Base-by-base conservation (phyloP, 35 echinoderm and acorn worm species). In the Amphiura filiformis region DNA sequence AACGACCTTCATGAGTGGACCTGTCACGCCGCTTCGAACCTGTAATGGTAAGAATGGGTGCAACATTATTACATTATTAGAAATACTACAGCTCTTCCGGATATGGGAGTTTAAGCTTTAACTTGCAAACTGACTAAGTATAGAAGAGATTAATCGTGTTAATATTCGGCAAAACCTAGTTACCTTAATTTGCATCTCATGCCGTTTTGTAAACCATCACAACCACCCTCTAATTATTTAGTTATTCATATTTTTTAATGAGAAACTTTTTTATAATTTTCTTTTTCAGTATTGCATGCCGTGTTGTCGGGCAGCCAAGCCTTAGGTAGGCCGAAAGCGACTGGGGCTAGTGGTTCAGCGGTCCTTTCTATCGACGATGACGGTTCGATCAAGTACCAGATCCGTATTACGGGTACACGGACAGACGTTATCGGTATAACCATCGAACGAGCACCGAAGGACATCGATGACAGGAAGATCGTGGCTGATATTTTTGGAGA, bases 21-120 rank as follows among this genome's bases (percentile, higher is more conserved):
- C 49, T 35, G 38, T 99, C 37, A 99, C 92, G 49, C 96, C 96
- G 35, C 57, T 92, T 0, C 15, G n/a, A 34, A 92, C 96, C 2
- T 99, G 96, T 79, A 94, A 92, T 77, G 91, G 96, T 99, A 90
- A 99, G 96, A 88, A n/a, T n/a, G n/a, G n/a, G n/a, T n/a, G n/a
- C n/a, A n/a, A n/a, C n/a, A n/a, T n/a, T n/a, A n/a, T n/a, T n/a
- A n/a, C n/a, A n/a, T n/a, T n/a, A n/a, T n/a, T n/a, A n/a, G n/a
- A n/a, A n/a, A n/a, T n/a, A n/a, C n/a, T n/a, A n/a, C n/a, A n/a
- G n/a, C n/a, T n/a, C n/a, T n/a, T n/a, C n/a, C n/a, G n/a, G n/a
- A n/a, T n/a, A n/a, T n/a, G n/a, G n/a, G n/a, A n/a, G n/a, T n/a
- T n/a, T n/a, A n/a, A n/a, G n/a, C n/a, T n/a, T n/a, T n/a, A n/a